Evolutionary conservation across 2,113 vertebrate genomes (phyloP), one percentile per base, ranked within the genome.

Genomic region (Crotophaga sulcirostris): DNA sequence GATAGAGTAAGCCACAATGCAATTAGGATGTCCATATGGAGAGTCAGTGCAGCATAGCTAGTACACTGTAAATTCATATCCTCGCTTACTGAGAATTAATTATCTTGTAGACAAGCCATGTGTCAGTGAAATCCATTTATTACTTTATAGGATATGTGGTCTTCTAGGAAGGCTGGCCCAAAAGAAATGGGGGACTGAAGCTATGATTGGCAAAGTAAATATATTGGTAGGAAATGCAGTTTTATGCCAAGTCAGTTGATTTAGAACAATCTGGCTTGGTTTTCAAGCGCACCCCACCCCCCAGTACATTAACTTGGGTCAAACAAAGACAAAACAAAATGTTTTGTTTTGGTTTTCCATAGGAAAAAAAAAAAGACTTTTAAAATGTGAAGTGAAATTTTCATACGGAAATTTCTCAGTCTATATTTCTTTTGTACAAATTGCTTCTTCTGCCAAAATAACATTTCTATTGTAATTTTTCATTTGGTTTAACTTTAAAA

Each of bases 11-110:
- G 90, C 86, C 94, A 90, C 95, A 89, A 93, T 93, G 96, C 95
- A 96, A 93, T 97, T 94, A 97, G 86, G 86, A 92, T 81, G 94
- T 89, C 96, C 95, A 96, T 97, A 95, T 95, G 95, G 95, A 97
- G 93, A 94, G 94, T 89, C 94, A 93, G 83, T 44, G 90, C 95
- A 78, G 89, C 95, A 87, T 68, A 87, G 91, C 91, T 92, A 68
- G 59, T 56, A 52, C 56, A 8, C 86, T 93, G 95, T 78, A 94
- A 92, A 95, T 94, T 94, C 96, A 96, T 79, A 86, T 79, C 82
- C 85, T 90, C 2, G 5, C 92, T 94, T 89, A 83, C 88, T 76
- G 95, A 92, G 95, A 96, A 97, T 94, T 96, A 96, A 97, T 97
- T 96, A 95, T 97, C 95, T 93, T 52, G 77, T 89, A 96, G 95